Evolutionary conservation across 2,888 invertebrate species (phyloP).

Genomic region (Chromoteleia sp.): DNA sequence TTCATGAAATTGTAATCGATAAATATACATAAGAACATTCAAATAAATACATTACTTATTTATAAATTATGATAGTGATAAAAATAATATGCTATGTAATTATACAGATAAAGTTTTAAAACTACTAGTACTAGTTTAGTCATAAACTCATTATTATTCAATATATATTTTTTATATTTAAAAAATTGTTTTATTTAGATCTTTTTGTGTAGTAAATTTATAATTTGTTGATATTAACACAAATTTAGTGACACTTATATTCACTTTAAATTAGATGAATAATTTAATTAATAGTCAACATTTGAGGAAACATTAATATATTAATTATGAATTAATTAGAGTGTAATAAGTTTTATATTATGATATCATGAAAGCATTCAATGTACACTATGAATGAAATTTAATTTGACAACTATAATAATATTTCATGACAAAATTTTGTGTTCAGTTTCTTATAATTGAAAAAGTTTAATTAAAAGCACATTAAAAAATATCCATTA

Average conservation of each 20-base stretch:
- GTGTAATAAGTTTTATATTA: too few species aligned
- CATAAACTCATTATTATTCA: conserved; percentile 7
- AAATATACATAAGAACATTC: conserved; percentile 2
- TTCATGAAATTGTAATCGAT: conserved; percentile 15
- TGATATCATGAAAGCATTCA: not conserved
- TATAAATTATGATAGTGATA: too few species aligned
- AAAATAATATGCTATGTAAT: conserved; percentile 21
- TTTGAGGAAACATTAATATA: not conserved
- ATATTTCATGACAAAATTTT: conserved; percentile 1
- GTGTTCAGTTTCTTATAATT: not conserved
- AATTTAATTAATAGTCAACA: too few species aligned
- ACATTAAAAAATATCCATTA: conserved; percentile 13
- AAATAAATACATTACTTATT: too few species aligned
- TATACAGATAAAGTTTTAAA: conserved; percentile 34
- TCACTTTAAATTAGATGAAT: too few species aligned
- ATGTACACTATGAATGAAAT: too few species aligned
- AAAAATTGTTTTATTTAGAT: conserved; percentile 1
- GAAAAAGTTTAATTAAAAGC: conserved; percentile 16
- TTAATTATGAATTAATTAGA: not conserved
- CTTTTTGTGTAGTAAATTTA: not conserved
- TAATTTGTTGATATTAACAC: too few species aligned
- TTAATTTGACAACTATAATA: not conserved
- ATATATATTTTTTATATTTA: not conserved
- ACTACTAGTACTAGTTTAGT: conserved; percentile 15
- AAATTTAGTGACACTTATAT: not conserved